These are phyloP conservation scores for Drosophila heteroneura DNA, from an alignment of 2,888 invertebrate genomes.

Conservation along the genomic window DNA sequence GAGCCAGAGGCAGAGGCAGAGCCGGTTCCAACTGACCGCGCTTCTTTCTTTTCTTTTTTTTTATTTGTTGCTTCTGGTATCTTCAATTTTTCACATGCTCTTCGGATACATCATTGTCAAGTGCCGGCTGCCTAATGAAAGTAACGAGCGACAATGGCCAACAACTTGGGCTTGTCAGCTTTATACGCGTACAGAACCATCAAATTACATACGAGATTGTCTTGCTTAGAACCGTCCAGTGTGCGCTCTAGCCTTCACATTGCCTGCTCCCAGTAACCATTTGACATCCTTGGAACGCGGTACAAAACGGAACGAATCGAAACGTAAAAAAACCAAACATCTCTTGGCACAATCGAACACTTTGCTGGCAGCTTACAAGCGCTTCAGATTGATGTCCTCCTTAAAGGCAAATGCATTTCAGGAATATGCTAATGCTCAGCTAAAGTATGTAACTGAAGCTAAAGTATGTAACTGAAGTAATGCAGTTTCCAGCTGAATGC, in stretches of 20 bases:
- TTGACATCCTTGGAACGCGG: slow-evolving; percentile 39
- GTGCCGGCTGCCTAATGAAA: slow-evolving; percentile 72
- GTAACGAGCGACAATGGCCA: slow-evolving; percentile 73
- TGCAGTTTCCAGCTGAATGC: background rate
- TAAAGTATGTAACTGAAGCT: background rate
- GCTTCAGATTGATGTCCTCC: slow-evolving; percentile 53
- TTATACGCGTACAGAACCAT: slow-evolving; percentile 47
- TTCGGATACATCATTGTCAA: slow-evolving; percentile 82
- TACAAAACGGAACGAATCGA: background rate
- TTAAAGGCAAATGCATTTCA: slow-evolving; percentile 51
- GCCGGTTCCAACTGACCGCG: slow-evolving; percentile 49
- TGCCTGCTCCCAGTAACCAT: background rate
- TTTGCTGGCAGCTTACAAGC: slow-evolving; percentile 33
- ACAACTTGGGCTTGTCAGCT: slow-evolving; percentile 52
- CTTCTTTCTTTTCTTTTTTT: slow-evolving; percentile 31
- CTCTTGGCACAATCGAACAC: slow-evolving; percentile 30
- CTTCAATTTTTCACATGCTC: slow-evolving; percentile 80
- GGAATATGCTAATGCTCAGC: slow-evolving; percentile 53
- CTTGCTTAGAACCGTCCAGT: slow-evolving; percentile 27
- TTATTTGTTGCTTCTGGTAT: slow-evolving; percentile 38
- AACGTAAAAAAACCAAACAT: slow-evolving; percentile 3
- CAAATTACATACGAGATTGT: slow-evolving; percentile 45
- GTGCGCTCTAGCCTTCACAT: slow-evolving; percentile 10
- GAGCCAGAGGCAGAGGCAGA: background rate
- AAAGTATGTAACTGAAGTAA: background rate